A percentile compares a stretch with the other conserved stretches of the same genome.
Conservation (phyloP, 2,797 vertebrate genomes). For the Anguilla obscura region DNA sequence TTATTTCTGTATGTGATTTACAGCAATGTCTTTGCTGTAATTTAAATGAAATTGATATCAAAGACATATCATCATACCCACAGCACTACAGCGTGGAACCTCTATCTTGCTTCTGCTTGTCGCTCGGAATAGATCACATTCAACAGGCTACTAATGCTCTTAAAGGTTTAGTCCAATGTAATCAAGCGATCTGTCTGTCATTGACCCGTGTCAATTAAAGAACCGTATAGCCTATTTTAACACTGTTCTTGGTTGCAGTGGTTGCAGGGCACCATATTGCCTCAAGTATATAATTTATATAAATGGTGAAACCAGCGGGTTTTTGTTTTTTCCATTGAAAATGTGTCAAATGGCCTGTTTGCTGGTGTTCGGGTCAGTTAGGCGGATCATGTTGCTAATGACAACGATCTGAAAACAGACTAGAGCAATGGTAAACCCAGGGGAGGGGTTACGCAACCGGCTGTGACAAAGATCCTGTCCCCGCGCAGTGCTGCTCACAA, state of each 20-base stretch:
- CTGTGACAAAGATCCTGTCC: conserved; percentile 20
- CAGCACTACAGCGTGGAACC: neutral
- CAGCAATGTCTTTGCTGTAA: neutral
- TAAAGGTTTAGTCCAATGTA: conserved; percentile 23
- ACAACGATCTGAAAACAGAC: conserved; percentile 32
- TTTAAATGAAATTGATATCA: neutral
- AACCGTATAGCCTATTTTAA: neutral
- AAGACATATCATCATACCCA: neutral
- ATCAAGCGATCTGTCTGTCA: conserved; percentile 15
- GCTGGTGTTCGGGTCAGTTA: neutral
- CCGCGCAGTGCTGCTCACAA: neutral
- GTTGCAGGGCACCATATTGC: neutral
- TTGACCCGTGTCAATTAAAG: neutral
- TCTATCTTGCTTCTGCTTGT: neutral
- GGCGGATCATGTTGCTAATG: conserved; percentile 27
- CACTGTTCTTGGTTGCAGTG: neutral
- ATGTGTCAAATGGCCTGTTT: conserved; percentile 3
- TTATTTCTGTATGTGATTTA: neutral
- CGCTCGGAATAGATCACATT: neutral
- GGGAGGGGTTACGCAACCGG: neutral
- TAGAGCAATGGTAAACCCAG: conserved; percentile 12
- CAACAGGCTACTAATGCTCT: neutral
- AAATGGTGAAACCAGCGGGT: neutral
- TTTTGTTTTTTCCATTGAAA: neutral
- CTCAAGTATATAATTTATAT: neutral